phyloP scores from a whole-genome alignment of 1,140 invertebrate genomes.

The Notospermus geniculatus region DNA sequence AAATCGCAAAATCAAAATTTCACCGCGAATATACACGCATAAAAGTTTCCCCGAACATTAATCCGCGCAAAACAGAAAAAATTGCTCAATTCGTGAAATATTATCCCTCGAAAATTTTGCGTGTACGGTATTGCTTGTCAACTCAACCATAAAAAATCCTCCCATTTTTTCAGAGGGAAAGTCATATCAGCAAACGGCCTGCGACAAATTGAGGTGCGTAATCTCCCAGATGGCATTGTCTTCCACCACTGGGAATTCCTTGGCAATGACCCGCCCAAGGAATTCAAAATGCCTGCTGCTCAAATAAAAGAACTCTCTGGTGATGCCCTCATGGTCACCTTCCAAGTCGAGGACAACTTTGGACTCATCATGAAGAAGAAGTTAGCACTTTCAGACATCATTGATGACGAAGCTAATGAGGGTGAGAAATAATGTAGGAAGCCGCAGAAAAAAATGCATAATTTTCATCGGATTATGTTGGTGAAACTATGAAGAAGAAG shows the following conservation, averaged over 20 bases:
- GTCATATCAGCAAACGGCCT: constrained; percentile 67
- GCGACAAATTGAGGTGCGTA: constrained; percentile 67
- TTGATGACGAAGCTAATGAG: too few relatives aligned
- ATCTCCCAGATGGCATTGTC: constrained; percentile 62
- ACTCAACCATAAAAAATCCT: not conserved
- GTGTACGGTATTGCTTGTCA: too few relatives aligned
- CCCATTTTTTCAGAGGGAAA: constrained; percentile 57
- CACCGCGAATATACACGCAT: too few relatives aligned
- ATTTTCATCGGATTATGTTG: too few relatives aligned
- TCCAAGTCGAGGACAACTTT: constrained; percentile 39
- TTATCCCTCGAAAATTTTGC: too few relatives aligned
- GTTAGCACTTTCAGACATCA: not conserved
- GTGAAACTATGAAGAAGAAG: too few relatives aligned
- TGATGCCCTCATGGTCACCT: constrained; percentile 30
- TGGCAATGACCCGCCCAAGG: constrained; percentile 30
- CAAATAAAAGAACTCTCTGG: constrained; percentile 36
- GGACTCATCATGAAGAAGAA: constrained; percentile 48
- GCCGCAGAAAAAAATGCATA: too few relatives aligned
- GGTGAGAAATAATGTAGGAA: too few relatives aligned
- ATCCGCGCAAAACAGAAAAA: too few relatives aligned
- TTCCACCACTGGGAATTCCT: constrained; percentile 67
- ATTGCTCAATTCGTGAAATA: too few relatives aligned
- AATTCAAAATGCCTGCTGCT: constrained; percentile 35
- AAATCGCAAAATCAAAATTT: too few relatives aligned
- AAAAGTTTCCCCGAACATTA: too few relatives aligned